phyloP scores from a whole-genome alignment of 1,140 invertebrate genomes.

The Gryllus bimaculatus region DNA sequence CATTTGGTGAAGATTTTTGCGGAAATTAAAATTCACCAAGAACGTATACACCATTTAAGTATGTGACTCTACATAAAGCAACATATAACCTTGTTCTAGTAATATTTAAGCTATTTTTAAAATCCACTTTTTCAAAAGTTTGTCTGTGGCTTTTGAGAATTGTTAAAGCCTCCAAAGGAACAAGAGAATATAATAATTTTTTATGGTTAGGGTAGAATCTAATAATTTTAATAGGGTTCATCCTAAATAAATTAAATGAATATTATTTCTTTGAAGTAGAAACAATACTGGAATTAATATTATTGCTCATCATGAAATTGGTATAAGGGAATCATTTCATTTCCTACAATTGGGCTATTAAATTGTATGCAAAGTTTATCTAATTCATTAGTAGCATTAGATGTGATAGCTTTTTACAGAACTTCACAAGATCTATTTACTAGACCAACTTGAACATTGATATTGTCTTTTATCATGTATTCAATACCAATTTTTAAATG shows the following conservation, averaged over 20 bases:
- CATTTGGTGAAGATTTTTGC: too few relatives aligned
- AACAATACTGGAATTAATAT: background rate
- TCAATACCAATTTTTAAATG: too few relatives aligned
- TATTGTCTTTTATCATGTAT: too few relatives aligned
- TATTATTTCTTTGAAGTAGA: background rate
- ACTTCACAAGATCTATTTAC: too few relatives aligned
- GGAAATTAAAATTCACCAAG: background rate
- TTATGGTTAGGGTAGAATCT: too few relatives aligned
- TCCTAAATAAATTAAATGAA: background rate
- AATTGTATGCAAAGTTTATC: too few relatives aligned
- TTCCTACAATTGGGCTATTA: too few relatives aligned
- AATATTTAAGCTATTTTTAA: background rate
- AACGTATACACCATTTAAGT: background rate
- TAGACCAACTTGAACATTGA: too few relatives aligned
- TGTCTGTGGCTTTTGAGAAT: conserved; percentile 25
- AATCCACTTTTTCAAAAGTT: conserved; percentile 22
- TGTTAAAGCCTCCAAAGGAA: conserved; percentile 25
- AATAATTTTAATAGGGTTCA: conserved; percentile 15
- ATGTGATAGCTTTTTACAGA: too few relatives aligned
- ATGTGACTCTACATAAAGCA: background rate
- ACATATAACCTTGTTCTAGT: background rate
- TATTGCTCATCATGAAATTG: background rate
- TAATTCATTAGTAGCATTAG: too few relatives aligned
- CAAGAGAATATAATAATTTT: conserved; percentile 25
- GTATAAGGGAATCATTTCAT: background rate